phyloP scores from a whole-genome alignment of 2,797 vertebrate species.

The Lepus oiostolus region DNA sequence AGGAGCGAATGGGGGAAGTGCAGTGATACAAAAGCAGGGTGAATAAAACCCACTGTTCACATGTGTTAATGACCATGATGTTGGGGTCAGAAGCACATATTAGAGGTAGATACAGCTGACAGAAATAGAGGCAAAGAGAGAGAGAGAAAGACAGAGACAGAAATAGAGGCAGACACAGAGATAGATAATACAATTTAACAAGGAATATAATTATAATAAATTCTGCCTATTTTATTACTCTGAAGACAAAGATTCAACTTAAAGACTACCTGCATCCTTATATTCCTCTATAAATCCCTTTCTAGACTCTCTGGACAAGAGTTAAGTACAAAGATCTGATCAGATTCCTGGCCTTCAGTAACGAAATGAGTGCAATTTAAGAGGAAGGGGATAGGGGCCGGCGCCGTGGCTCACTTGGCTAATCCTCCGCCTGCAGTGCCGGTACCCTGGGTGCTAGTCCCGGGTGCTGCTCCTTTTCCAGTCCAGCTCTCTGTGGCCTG shows the following conservation, averaged over 20 bases:
- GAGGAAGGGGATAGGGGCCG: too few species aligned
- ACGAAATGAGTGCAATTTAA: background rate
- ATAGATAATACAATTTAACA: background rate
- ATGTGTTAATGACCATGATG: background rate
- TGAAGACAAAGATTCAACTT: background rate
- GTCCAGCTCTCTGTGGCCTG: too few species aligned
- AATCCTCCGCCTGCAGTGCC: too few species aligned
- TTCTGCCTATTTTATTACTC: slow-evolving; percentile 8
- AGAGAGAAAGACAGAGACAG: background rate
- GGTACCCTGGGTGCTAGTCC: too few species aligned
- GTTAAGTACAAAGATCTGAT: background rate
- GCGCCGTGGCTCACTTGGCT: too few species aligned
- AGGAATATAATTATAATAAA: slow-evolving; percentile 1
- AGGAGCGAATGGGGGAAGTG: background rate
- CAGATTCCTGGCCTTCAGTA: slow-evolving; percentile 14
- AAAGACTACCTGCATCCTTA: background rate
- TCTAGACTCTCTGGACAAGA: background rate
- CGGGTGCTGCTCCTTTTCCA: too few species aligned
- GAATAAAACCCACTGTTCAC: background rate
- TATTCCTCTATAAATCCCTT: background rate
- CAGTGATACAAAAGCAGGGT: background rate
- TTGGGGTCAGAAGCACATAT: background rate
- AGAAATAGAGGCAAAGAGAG: background rate
- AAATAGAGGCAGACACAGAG: background rate
- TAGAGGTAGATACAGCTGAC: background rate